These are phyloP conservation scores for Spodoptera exigua DNA, from an alignment of 2,888 invertebrate genomes.

Conservation along the genomic window DNA sequence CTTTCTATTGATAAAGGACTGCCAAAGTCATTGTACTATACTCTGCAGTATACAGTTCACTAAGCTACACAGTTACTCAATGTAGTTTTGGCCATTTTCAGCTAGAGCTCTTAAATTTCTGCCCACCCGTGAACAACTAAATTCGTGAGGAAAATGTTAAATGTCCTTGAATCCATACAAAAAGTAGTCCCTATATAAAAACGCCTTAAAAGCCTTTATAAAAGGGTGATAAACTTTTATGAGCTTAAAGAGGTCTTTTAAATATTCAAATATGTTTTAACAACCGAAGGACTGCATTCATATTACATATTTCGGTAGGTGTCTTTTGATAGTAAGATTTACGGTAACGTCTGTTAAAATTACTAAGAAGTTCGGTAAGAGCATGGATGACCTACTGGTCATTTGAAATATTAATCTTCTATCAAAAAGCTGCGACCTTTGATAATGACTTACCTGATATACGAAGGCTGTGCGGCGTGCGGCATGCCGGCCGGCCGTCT, in stretches of 20 bases:
- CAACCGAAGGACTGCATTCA: constrained; percentile 42
- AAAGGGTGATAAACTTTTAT: constrained; percentile 58
- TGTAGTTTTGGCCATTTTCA: constrained; percentile 8
- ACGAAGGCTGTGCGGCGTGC: constrained; percentile 20
- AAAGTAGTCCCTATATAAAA: constrained; percentile 42
- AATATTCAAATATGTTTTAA: constrained; percentile 59
- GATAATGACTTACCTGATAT: constrained; percentile 42
- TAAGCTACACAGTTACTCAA: constrained; percentile 8
- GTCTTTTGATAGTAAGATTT: constrained; percentile 19
- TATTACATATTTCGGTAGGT: constrained; percentile 39
- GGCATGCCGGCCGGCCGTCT: constrained; percentile 4
- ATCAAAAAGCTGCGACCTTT: constrained; percentile 20
- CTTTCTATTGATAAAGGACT: background rate
- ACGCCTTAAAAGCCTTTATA: constrained; percentile 48
- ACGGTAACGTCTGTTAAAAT: constrained; percentile 9
- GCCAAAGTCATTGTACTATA: constrained; percentile 6
- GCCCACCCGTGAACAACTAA: constrained; percentile 28
- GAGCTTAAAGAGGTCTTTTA: constrained; percentile 53
- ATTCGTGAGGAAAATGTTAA: constrained; percentile 46
- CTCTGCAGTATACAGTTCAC: background rate
- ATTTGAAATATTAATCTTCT: constrained; percentile 26
- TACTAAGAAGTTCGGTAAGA: constrained; percentile 9
- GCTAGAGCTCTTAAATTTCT: constrained; percentile 12
- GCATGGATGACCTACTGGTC: constrained; percentile 13
- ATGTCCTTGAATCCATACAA: constrained; percentile 34